Base-by-base conservation (phyloP, 2,113 vertebrate species). In the Oreochromis niloticus region DNA sequence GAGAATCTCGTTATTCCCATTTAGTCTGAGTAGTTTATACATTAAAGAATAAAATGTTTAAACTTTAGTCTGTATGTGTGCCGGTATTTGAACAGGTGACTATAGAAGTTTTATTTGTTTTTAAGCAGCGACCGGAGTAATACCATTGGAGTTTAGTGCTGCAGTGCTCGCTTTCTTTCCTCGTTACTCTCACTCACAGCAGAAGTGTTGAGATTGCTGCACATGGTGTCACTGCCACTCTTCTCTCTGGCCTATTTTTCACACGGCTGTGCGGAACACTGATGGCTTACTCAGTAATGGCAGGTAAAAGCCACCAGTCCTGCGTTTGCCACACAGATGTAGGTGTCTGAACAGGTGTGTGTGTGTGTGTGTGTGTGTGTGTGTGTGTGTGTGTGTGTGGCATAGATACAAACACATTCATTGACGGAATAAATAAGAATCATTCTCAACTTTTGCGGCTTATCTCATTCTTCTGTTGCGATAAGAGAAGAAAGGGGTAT, bases 241-340 rank as follows among this genome's bases (percentile, higher is more conserved):
- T 9, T 24, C 36, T 88, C 55, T 32, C 78, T 30, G 7, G 78
- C 48, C 63, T 66, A 19, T 43, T 87, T 81, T 89, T 93, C 92
- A 80, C 90, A 81, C 9, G 13, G 27, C 75, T 12, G 27, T 82
- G 89, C 52, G 59, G 32, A 91, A 91, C 91, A 84, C 87, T 41
- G 89, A 95, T 91, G 85, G 50, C n/a, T 82, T 84, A 19, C 71
- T 68, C 54, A 11, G 63, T n/a, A 75, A 86, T 8, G 30, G 32
- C 71, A 56, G 81, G 68, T 39, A 54, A 80, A 81, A 54, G 30
- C 80, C 84, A 80, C 71, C 48, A 24, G 61, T 24, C 52, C 24
- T 16, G 43, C 10, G 11, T 46, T 5, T 75, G 68, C 22, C 80
- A 68, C 54, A 71, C 36, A 68, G 63, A 24, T 4, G 66, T 43